phyloP scores from a whole-genome alignment of 2,888 invertebrate genomes.

The Eutolmus rufibarbis region DNA sequence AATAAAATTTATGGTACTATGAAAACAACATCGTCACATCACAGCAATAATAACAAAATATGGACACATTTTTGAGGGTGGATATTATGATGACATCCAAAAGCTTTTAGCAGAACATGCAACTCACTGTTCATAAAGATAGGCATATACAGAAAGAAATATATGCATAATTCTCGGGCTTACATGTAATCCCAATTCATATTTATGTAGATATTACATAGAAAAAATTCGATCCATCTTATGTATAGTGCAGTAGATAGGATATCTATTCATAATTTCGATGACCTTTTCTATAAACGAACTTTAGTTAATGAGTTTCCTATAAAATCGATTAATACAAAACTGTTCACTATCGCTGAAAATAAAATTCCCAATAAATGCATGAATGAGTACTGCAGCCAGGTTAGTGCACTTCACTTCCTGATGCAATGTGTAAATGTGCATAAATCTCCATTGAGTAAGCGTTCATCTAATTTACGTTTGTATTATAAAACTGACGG shows the following conservation, averaged over 20 bases:
- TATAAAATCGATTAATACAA: not conserved
- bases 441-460: not conserved
- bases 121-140: not conserved
- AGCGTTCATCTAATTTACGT: not conserved
- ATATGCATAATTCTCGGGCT: not conserved
- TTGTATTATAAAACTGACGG: not conserved
- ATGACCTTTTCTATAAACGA: not conserved
- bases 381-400: not conserved
- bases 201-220: not conserved
- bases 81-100: not conserved
- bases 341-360: not conserved
- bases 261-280: not conserved
- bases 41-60: not conserved
- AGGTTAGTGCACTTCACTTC: conserved; percentile 33
- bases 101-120: not conserved
- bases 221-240: not conserved
- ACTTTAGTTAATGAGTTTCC: not conserved
- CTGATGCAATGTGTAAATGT: not conserved
- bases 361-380: not conserved
- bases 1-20: not conserved
- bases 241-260: not conserved
- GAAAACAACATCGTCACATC: too few relatives aligned
- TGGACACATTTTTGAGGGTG: not conserved
- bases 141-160: not conserved
- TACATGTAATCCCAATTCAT: not conserved